Conservation (phyloP, 2,113 vertebrate species). For the Silurus meridionalis region DNA sequence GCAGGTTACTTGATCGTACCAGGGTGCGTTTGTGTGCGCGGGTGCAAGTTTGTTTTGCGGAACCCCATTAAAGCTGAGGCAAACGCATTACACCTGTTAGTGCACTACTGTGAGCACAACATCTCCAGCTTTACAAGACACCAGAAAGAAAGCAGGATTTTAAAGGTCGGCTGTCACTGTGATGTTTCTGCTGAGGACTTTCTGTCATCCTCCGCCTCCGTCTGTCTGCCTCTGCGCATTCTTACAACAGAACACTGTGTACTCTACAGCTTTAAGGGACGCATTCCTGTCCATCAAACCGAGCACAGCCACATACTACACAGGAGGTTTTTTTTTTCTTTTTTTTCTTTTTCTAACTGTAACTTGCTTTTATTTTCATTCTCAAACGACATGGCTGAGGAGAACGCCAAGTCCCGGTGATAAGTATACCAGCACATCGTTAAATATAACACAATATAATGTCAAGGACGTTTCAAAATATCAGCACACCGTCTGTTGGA, state of each 20-base stretch:
- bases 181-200: slow-evolving; percentile 27
- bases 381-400: not conserved
- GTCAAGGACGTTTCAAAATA: not conserved
- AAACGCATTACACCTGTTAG: slow-evolving; percentile 18
- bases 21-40: not conserved
- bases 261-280: slow-evolving; percentile 28
- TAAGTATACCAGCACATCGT: not conserved
- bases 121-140: slow-evolving; percentile 33
- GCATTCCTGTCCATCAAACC: slow-evolving; percentile 26
- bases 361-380: not conserved
- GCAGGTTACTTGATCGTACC: not conserved
- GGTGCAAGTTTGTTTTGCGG: not conserved
- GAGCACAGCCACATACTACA: not conserved
- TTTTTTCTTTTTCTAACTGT: not conserved
- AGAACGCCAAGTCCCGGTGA: not conserved
- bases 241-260: slow-evolving; percentile 7
- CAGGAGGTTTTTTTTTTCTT: not conserved
- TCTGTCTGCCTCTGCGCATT: slow-evolving; percentile 22
- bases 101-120: slow-evolving; percentile 19
- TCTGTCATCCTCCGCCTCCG: slow-evolving; percentile 33
- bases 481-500: not conserved
- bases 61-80: slow-evolving; percentile 16
- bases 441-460: not conserved
- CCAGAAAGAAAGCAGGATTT: slow-evolving; percentile 45
- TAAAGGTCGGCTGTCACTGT: slow-evolving; percentile 41